A percentile compares a stretch with the other conserved stretches of the same genome.
Conservation (phyloP, 2,797 vertebrate genomes). For the Gymnocypris eckloni region DNA sequence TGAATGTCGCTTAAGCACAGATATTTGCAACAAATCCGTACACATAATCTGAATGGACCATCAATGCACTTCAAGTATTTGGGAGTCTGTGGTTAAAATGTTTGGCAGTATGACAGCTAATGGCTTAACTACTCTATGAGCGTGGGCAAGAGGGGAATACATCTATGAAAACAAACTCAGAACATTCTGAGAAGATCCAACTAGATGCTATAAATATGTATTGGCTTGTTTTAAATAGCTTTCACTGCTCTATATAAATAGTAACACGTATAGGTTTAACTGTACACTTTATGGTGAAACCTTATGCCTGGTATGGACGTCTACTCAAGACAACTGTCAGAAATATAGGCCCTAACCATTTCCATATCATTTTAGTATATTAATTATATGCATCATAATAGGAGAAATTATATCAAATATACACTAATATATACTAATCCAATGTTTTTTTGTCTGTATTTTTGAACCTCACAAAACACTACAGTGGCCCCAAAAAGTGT, state of each 20-base stretch:
- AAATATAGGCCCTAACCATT: not conserved
- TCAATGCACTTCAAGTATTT: constrained; percentile 7
- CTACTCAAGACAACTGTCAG: not conserved
- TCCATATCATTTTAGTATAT: not conserved
- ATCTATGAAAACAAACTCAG: constrained; percentile 15
- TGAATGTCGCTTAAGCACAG: constrained; percentile 5
- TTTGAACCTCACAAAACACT: not conserved
- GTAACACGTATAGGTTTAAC: not conserved
- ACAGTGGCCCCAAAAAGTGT: not conserved
- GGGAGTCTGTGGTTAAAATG: constrained; percentile 3
- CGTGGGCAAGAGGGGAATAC: not conserved
- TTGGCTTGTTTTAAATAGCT: constrained; percentile 4
- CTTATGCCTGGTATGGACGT: not conserved
- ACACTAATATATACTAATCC: too few relatives aligned
- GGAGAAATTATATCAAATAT: not conserved
- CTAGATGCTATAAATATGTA: constrained; percentile 6
- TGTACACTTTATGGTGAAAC: not conserved
- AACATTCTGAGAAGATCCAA: constrained; percentile 4
- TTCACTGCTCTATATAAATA: constrained; percentile 23
- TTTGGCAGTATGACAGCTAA: not conserved
- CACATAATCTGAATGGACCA: constrained; percentile 9
- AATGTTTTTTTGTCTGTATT: not conserved
- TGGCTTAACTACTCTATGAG: constrained; percentile 1
- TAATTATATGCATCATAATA: not conserved
- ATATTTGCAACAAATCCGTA: not conserved